Evolutionary conservation across 2,113 vertebrate species (phyloP).

Genomic region (Notarius quadriscutis): DNA sequence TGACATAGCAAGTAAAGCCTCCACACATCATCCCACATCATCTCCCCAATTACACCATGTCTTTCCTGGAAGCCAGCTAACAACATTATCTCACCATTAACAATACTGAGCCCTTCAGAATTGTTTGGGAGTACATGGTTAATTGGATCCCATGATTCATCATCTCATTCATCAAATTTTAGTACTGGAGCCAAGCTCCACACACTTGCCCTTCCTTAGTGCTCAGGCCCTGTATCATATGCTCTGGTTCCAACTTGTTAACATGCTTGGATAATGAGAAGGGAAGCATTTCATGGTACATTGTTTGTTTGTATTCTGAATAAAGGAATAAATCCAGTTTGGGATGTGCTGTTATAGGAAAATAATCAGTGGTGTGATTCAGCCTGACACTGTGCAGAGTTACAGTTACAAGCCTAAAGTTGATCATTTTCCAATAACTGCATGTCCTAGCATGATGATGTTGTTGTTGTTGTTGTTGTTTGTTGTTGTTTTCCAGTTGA

Average conservation of each 20-base stretch:
- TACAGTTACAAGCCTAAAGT: neutral
- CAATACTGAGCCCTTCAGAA: neutral
- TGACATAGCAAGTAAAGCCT: neutral
- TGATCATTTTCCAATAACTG: neutral
- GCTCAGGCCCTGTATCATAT: neutral
- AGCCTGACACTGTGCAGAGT: neutral
- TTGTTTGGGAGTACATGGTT: neutral
- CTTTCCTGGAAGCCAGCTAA: neutral
- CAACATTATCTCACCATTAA: neutral
- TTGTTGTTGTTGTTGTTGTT: no score
- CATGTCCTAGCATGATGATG: neutral
- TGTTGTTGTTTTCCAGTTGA: no score
- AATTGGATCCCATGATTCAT: neutral
- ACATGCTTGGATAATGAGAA: neutral
- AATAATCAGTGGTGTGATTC: neutral
- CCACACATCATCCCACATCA: no score
- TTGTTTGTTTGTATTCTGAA: no score
- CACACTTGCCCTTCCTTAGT: neutral
- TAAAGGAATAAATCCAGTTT: neutral
- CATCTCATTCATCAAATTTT: neutral
- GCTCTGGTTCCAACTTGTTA: neutral
- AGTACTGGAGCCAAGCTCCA: neutral
- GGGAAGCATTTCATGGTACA: neutral
- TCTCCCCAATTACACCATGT: neutral
- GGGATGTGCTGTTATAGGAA: neutral